A percentile compares a stretch with the other conserved stretches of the same genome.
These are phyloP conservation scores for Bucorvus abyssinicus DNA, from an alignment of 2,797 vertebrate genomes.

Conservation along the genomic window DNA sequence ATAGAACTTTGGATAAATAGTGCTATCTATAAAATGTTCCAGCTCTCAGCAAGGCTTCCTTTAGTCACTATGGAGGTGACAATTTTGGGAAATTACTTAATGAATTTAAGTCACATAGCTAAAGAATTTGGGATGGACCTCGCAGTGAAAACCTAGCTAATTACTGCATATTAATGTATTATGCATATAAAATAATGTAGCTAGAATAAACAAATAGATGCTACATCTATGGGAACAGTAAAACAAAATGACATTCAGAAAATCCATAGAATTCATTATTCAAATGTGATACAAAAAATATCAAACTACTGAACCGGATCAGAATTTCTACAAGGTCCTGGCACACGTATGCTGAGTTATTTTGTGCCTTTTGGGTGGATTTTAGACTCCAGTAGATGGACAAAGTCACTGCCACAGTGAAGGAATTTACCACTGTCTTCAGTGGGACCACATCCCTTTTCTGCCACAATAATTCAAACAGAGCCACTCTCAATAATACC, in stretches of 20 bases:
- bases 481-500: not conserved
- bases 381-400: not conserved
- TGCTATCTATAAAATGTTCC: conserved; percentile 18
- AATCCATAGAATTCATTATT: not conserved
- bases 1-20: conserved; percentile 57
- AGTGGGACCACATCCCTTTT: not conserved
- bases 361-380: not conserved
- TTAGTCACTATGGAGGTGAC: not conserved
- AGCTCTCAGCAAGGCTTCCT: conserved; percentile 35
- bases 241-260: not conserved
- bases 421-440: not conserved
- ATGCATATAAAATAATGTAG: not conserved
- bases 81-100: not conserved
- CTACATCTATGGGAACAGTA: not conserved
- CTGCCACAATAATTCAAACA: not conserved
- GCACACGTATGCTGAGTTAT: not conserved
- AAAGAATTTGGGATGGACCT: not conserved
- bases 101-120: conserved; percentile 6
- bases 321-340: not conserved
- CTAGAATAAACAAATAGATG: not conserved
- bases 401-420: not conserved
- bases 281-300: not conserved
- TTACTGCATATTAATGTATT: not conserved
- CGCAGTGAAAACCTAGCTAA: not conserved
- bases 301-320: not conserved